These are phyloP conservation scores for Apotomis turbidana DNA, from an alignment of 2,888 invertebrate species.

Conservation along the genomic window DNA sequence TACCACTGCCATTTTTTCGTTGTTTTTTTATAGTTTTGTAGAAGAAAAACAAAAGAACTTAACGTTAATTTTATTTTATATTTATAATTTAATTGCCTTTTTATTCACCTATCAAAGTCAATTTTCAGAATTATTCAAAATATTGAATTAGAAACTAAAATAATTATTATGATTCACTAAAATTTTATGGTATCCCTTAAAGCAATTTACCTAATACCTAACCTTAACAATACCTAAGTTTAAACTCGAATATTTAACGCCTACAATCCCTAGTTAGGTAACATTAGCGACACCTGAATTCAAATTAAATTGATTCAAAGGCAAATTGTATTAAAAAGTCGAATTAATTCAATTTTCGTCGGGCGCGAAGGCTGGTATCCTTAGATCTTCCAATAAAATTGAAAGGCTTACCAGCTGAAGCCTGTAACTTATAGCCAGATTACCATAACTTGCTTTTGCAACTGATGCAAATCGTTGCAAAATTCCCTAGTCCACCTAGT, in stretches of 20 bases:
- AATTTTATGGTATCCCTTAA: neutral
- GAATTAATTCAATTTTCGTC: conserved; percentile 53
- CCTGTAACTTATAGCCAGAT: conserved; percentile 73
- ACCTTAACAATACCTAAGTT: conserved; percentile 24
- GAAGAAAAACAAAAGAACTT: no score
- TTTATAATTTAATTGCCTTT: no score
- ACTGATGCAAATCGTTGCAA: conserved; percentile 72
- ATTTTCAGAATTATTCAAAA: no score
- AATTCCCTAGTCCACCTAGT: conserved; percentile 66
- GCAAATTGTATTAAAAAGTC: conserved; percentile 51
- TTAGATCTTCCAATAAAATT: conserved; percentile 65
- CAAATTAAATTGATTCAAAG: conserved; percentile 45
- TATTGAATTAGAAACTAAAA: no score
- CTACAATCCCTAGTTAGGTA: conserved; percentile 7
- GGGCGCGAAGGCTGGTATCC: conserved; percentile 52
- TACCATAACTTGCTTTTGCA: conserved; percentile 74
- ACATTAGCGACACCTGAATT: conserved; percentile 51
- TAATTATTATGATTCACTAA: neutral
- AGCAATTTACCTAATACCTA: no score
- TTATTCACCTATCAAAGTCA: no score
- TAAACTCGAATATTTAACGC: conserved; percentile 37
- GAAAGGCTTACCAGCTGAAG: conserved; percentile 63
- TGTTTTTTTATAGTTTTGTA: no score
- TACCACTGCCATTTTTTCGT: no score
- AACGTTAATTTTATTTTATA: no score